Evolutionary conservation across 2,888 invertebrate species (phyloP), one percentile per base, ranked within the genome.

Genomic region (Hyppa rectilinea): DNA sequence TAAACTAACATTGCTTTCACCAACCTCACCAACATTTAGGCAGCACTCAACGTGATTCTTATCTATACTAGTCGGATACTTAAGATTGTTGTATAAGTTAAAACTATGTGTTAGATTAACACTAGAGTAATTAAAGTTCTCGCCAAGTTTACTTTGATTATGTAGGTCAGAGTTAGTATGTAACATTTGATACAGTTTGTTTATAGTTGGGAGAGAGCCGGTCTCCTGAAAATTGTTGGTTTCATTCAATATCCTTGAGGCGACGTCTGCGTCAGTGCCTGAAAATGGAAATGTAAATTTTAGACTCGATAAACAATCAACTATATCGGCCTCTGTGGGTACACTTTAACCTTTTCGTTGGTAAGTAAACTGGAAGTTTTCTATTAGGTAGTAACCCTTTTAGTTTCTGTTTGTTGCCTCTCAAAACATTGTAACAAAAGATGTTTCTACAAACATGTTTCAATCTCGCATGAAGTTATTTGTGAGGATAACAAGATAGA

Each of bases 181-280:
- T 78, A 96, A 89, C 93, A 95, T 95, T 91, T 94, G 91, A 88
- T 95, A 96, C 71, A 94, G 86, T 90, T 91, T 93, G 86, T 94
- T 96, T 71, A 95, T 87, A 38, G 92, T 95, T 49, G 95, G 95
- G 36, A 88, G 91, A 29, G 91, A 87, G 55, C 81, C 83, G 58
- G 83, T 87, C 72, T 87, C 83, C 68, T 88, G 82, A 59, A 79
- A 75, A 76, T 85, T 86, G 76, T 85, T 84, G 59, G 89, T 89
- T 67, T 90, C 89, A 71, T 91, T 89, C 71, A 89, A 85, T 77
- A 91, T 85, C 69, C 86, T 91, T 62, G 93, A 88, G 34, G 90
- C 85, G 49, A 82, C 83, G 81, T 95, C 94, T 26, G 95, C 92
- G 78, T 95, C 94, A 26, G 91, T 95, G 65, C 95, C 95, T 96